phyloP scores from a whole-genome alignment of 2,888 invertebrate species.

The Lordiphosa andalusiaca region DNA sequence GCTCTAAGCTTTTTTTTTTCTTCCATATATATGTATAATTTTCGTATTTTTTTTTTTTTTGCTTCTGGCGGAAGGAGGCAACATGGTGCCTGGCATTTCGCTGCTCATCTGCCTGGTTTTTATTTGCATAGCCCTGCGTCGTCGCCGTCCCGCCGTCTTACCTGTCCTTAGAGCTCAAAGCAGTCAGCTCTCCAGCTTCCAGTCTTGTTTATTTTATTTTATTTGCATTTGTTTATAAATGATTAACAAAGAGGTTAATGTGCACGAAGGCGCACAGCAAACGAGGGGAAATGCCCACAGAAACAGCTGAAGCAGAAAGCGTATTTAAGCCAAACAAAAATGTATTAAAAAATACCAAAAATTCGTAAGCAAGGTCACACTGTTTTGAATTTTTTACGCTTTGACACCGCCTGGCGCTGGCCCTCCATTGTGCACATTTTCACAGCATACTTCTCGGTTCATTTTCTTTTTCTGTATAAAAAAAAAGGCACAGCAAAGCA shows the following conservation, averaged over 20 bases:
- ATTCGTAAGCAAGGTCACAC: no score
- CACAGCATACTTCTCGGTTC: no score
- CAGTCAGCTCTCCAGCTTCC: conserved; percentile 18
- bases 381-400: no score
- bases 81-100: conserved; percentile 29
- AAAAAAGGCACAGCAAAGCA: not conserved
- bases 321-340: not conserved
- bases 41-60: no score
- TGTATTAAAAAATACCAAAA: not conserved
- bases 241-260: conserved; percentile 74
- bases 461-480: conserved; percentile 7
- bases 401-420: no score
- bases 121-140: conserved; percentile 60
- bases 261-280: conserved; percentile 38
- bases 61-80: not conserved
- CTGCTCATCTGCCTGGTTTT: conserved; percentile 61
- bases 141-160: conserved; percentile 1
- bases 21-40: no score
- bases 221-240: conserved; percentile 72
- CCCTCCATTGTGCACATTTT: no score
- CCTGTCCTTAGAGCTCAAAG: conserved; percentile 17
- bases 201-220: conserved; percentile 54
- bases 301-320: conserved; percentile 49
- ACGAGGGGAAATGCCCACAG: conserved; percentile 25
- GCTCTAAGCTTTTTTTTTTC: no score